A percentile compares a stretch with the other conserved stretches of the same genome.
These are phyloP conservation scores for Valencia hispanica DNA, from an alignment of 2,797 vertebrate species.

Conservation along the genomic window DNA sequence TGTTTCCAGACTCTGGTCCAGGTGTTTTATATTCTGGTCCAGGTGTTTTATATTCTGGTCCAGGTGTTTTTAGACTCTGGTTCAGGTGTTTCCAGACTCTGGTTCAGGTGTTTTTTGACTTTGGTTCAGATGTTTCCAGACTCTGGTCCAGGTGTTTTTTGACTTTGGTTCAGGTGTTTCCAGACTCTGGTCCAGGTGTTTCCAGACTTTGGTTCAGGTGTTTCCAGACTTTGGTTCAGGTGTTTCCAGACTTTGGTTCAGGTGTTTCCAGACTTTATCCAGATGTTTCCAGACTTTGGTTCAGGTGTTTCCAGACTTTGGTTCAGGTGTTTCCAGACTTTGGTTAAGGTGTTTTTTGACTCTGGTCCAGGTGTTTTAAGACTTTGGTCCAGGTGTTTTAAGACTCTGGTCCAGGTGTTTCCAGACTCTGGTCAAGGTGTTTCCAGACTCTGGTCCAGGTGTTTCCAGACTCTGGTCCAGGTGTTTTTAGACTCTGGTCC, in stretches of 20 bases:
- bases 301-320: background rate
- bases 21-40: background rate
- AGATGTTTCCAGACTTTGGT: background rate
- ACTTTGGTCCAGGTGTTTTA: background rate
- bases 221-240: background rate
- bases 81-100: background rate
- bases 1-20: background rate
- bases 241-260: too few species aligned
- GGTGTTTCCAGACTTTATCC: background rate
- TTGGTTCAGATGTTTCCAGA: slow-evolving; percentile 25
- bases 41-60: too few species aligned
- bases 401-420: background rate
- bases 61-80: too few species aligned
- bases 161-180: too few species aligned
- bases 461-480: too few species aligned
- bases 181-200: background rate
- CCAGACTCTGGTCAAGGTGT: too few species aligned
- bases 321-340: too few species aligned
- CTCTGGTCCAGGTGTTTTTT: too few species aligned
- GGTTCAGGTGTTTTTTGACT: background rate
- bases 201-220: background rate
- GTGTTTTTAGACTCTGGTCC: background rate
- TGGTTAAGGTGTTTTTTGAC: too few species aligned
- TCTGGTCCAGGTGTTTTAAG: too few species aligned
- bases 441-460: too few species aligned